These are phyloP conservation scores for Zaprionus kolodkinae DNA, from an alignment of 1,140 invertebrate species.

Conservation along the genomic window DNA sequence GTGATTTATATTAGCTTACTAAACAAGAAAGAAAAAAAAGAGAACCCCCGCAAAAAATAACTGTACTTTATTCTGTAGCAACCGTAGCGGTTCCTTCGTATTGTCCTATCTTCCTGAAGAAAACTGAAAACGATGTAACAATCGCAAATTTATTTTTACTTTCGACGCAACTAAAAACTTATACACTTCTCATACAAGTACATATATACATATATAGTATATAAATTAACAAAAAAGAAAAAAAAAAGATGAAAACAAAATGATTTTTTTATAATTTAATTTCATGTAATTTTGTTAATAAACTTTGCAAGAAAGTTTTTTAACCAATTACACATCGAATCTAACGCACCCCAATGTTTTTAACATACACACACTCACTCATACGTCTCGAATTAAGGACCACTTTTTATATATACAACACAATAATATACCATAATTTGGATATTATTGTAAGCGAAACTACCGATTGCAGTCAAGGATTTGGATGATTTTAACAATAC, in stretches of 20 bases:
- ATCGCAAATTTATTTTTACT: conserved; percentile 17
- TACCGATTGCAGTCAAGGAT: conserved; percentile 74
- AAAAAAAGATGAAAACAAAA: conserved; percentile 3
- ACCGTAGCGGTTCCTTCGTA: conserved; percentile 44
- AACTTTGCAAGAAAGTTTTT: conserved; percentile 59
- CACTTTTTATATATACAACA: conserved; percentile 72
- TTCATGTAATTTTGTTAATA: conserved; percentile 36
- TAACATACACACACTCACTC: conserved; percentile 42
- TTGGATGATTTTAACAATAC: conserved; percentile 71
- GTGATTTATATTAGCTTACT: conserved; percentile 85
- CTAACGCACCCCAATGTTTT: conserved; percentile 50
- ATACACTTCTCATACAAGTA: conserved; percentile 30
- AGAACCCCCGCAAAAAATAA: not conserved
- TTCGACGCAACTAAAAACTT: conserved; percentile 28
- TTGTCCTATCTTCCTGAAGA: conserved; percentile 28
- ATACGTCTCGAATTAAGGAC: conserved; percentile 80
- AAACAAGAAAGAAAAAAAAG: conserved; percentile 37
- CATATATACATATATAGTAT: conserved; percentile 15
- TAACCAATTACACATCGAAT: conserved; percentile 35
- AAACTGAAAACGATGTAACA: conserved; percentile 11
- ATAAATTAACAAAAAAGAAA: conserved; percentile 3
- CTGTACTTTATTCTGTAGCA: conserved; percentile 57
- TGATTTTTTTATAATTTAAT: conserved; percentile 47
- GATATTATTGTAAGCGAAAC: conserved; percentile 71
- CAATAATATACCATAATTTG: conserved; percentile 37